Conservation (phyloP, 2,888 invertebrate species). For the Ellobium chinense region DNA sequence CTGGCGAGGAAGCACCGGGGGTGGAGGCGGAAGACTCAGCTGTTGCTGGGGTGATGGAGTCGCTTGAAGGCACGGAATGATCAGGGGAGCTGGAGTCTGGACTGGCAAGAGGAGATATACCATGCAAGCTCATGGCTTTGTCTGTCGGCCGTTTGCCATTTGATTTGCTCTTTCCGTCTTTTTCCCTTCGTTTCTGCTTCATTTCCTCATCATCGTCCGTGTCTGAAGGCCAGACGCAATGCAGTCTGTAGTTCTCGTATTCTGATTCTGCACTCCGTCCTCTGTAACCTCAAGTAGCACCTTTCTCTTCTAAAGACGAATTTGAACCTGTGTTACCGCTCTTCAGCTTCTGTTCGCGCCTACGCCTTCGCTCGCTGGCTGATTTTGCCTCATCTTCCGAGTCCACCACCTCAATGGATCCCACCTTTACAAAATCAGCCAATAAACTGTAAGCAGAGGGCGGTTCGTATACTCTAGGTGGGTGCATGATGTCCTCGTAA, state of each 20-base stretch:
- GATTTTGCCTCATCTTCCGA: background rate
- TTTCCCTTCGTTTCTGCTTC: constrained; percentile 6
- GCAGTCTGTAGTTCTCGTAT: constrained; percentile 34
- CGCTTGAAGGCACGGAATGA: background rate
- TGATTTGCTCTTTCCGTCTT: constrained; percentile 38
- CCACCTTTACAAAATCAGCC: background rate
- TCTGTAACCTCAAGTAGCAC: background rate
- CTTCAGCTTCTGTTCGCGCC: background rate
- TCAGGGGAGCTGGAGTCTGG: background rate
- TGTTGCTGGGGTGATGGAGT: background rate
- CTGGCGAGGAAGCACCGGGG: background rate
- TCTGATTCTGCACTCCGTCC: background rate
- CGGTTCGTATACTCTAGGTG: constrained; percentile 15
- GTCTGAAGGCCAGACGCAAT: constrained; percentile 40
- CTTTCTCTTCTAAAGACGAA: background rate
- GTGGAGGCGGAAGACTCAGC: background rate
- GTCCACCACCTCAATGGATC: background rate
- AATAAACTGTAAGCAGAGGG: constrained; percentile 48
- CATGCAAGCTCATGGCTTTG: no score
- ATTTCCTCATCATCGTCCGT: constrained; percentile 47
- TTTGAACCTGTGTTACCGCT: background rate
- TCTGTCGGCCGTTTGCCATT: no score
- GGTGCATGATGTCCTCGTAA: constrained; percentile 59
- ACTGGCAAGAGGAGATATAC: background rate
- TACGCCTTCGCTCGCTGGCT: background rate